These are phyloP conservation scores for Monodelphis domestica DNA, from an alignment of 2,797 vertebrate species.

Conservation along the genomic window DNA sequence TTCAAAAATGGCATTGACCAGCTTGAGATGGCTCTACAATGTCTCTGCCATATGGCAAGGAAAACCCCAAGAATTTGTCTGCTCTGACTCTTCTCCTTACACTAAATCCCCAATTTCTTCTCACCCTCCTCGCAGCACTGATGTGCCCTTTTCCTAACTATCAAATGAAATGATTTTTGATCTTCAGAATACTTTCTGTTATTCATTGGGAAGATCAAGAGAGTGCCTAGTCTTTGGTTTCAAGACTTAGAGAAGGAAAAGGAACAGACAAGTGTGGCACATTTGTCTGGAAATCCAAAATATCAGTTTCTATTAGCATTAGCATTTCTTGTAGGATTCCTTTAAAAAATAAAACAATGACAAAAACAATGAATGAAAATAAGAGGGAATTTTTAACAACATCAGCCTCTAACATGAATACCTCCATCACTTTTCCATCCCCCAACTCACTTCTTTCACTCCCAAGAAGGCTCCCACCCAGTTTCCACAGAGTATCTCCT, in stretches of 20 bases:
- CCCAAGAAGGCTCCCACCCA: slow-evolving; percentile 8
- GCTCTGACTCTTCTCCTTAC: background rate
- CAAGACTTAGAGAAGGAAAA: slow-evolving; percentile 19
- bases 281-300: slow-evolving; percentile 33
- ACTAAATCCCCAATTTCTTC: background rate
- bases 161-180: slow-evolving; percentile 30
- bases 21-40: background rate
- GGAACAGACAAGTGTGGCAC: background rate
- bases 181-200: background rate
- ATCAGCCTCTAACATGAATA: background rate
- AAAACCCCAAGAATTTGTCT: background rate
- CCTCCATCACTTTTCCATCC: background rate
- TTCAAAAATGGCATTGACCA: accelerated
- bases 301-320: background rate
- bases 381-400: slow-evolving; percentile 3
- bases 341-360: slow-evolving; percentile 50
- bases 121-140: background rate
- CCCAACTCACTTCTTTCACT: background rate
- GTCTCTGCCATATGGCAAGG: background rate
- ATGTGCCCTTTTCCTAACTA: background rate
- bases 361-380: slow-evolving; percentile 13
- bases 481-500: slow-evolving; percentile 61
- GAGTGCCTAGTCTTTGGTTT: background rate
- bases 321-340: slow-evolving; percentile 54
- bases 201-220: slow-evolving; percentile 22